Percentiles rank a stretch among this genome's conserved stretches.
Conservation (phyloP, 1,140 invertebrate species). For the Papilio glaucus region DNA sequence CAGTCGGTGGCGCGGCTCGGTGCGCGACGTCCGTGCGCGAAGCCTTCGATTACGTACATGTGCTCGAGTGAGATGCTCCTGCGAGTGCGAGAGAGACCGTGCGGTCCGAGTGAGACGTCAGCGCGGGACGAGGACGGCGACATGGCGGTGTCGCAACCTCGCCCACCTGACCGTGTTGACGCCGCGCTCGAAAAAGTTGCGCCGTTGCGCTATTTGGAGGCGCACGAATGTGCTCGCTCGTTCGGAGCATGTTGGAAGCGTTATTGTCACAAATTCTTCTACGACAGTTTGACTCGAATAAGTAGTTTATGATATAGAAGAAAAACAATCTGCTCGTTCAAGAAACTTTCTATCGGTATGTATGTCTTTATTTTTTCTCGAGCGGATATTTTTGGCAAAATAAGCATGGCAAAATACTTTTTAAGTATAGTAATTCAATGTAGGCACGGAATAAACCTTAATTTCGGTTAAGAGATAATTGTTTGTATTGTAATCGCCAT, state of each 20-base stretch:
- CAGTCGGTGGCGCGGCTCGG: slow-evolving; percentile 79
- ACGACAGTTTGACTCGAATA: slow-evolving; percentile 49
- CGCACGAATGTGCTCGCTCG: slow-evolving; percentile 75
- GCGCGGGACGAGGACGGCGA: slow-evolving; percentile 59
- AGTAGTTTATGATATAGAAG: not conserved
- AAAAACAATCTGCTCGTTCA: not conserved
- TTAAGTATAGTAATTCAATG: not conserved
- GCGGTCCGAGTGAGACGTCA: slow-evolving; percentile 47
- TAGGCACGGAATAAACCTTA: not conserved
- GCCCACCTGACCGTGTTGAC: slow-evolving; percentile 82
- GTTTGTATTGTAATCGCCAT: slow-evolving; percentile 82
- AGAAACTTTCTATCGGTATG: slow-evolving; percentile 52
- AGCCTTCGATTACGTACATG: slow-evolving; percentile 63
- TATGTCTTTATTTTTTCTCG: slow-evolving; percentile 53
- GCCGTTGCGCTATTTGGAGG: slow-evolving; percentile 81
- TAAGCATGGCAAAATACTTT: too few species aligned
- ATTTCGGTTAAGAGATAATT: slow-evolving; percentile 64
- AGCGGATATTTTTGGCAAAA: too few species aligned
- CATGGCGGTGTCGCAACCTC: slow-evolving; percentile 82
- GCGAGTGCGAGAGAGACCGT: slow-evolving; percentile 67
- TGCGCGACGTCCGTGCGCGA: slow-evolving; percentile 78
- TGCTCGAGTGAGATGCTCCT: slow-evolving; percentile 44
- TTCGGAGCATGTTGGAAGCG: slow-evolving; percentile 67
- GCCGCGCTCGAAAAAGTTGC: slow-evolving; percentile 82
- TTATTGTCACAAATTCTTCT: slow-evolving; percentile 72